phyloP scores from a whole-genome alignment of 2,888 invertebrate genomes.

The Drosophila formosana region DNA sequence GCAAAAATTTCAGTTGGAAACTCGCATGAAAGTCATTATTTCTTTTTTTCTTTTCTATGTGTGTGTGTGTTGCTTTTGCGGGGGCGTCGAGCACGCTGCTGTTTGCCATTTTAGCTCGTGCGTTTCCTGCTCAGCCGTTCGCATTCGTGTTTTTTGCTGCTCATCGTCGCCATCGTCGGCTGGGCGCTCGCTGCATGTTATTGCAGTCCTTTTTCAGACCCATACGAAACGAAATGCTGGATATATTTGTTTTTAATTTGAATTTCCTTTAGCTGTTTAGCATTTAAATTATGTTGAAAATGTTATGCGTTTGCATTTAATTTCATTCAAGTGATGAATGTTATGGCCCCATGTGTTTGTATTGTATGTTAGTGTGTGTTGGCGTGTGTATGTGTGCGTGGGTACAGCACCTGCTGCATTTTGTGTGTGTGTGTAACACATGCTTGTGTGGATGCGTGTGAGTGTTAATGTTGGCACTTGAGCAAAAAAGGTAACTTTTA shows the following conservation, averaged over 20 bases:
- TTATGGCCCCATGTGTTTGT: conserved; percentile 30
- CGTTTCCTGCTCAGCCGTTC: conserved; percentile 62
- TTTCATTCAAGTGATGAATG: conserved; percentile 70
- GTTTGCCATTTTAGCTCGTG: conserved; percentile 70
- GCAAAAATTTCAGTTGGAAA: conserved; percentile 78
- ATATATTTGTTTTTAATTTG: conserved; percentile 74
- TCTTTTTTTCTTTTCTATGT: conserved; percentile 31
- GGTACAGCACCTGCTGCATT: conserved; percentile 75
- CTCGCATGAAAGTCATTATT: conserved; percentile 62
- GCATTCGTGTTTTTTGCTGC: conserved; percentile 37
- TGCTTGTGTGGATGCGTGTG: conserved; percentile 7
- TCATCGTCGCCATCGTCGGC: conserved; percentile 37
- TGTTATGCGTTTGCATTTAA: conserved; percentile 66
- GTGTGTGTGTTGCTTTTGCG: conserved; percentile 28
- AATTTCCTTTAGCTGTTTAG: conserved; percentile 70
- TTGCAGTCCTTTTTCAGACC: conserved; percentile 36
- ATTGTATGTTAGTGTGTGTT: background rate
- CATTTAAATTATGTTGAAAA: conserved; percentile 74
- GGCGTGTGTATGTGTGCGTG: conserved; percentile 2
- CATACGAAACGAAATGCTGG: conserved; percentile 28
- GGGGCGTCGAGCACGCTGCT: conserved; percentile 50
- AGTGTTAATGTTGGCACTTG: conserved; percentile 24
- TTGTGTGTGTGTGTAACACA: conserved; percentile 24
- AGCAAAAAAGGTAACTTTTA: conserved; percentile 38
- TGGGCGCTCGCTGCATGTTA: conserved; percentile 40